phyloP scores from a whole-genome alignment of 2,888 invertebrate genomes.

The Drosophila nr. medialis region DNA sequence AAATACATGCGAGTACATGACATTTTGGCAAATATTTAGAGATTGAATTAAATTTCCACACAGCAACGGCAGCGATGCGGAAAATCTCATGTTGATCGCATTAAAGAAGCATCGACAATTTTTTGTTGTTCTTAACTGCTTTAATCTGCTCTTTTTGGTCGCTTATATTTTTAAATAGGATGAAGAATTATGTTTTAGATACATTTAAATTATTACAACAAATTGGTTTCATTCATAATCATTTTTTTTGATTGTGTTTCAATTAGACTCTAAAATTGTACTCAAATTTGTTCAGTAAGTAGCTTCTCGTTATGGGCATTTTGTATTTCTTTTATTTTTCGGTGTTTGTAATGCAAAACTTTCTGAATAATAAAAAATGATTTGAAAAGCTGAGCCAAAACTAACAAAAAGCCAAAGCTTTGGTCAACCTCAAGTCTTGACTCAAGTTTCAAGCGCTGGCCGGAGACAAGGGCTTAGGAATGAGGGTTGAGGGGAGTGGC shows the following conservation, averaged over 20 bases:
- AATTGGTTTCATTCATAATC: background rate
- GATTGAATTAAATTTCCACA: constrained; percentile 51
- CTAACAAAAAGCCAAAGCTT: constrained; percentile 45
- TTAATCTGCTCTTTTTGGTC: background rate
- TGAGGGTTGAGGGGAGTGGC: constrained; percentile 24
- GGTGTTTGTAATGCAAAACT: constrained; percentile 44
- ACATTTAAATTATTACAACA: background rate
- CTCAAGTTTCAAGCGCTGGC: constrained; percentile 56
- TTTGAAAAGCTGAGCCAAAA: constrained; percentile 25
- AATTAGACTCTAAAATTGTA: constrained; percentile 14
- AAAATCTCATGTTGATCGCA: constrained; percentile 37
- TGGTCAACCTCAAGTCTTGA: constrained; percentile 69
- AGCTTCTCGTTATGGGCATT: constrained; percentile 47
- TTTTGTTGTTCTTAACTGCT: background rate
- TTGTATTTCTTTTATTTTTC: constrained; percentile 38
- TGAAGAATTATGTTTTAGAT: background rate
- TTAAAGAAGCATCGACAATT: constrained; percentile 26
- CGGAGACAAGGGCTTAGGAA: constrained; percentile 23
- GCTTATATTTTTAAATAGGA: background rate
- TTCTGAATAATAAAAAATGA: constrained; percentile 30
- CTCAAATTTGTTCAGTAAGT: constrained; percentile 15
- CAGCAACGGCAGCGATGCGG: constrained; percentile 13
- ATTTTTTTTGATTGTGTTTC: background rate
- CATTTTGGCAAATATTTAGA: constrained; percentile 59
- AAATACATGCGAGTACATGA: constrained; percentile 39